Evolutionary conservation across 2,888 invertebrate genomes (phyloP), one percentile per base, ranked within the genome.

Genomic region (Cantharis flavilabris): DNA sequence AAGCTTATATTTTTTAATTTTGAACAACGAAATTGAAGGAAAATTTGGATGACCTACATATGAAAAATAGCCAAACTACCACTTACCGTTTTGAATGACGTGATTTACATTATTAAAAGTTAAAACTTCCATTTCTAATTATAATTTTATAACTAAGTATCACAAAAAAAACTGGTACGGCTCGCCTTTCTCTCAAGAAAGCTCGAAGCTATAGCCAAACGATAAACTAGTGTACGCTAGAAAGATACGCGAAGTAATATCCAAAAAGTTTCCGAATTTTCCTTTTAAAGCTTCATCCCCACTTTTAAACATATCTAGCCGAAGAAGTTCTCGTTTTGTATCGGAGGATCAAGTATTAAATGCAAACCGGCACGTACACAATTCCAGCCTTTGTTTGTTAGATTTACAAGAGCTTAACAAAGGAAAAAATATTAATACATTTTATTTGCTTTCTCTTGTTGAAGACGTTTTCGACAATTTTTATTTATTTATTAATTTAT

Each of bases 31-130:
- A 30, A 49, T 18, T 9, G 10, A 16, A 9, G 18, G 18, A 65
- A 63, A 70, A 71, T 63, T 63, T 28, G 16, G 62, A 18, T 71
- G 49, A 16, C 67, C 28, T 75, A 33, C 30, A 71, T 62, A 30
- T 73, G 33, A n/a, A 2, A 26, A 76, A 30, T 64, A 65, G 16
- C 16, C 65, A 71, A 26, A 70, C 11, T 18, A 11, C n/a, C n/a
- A 76, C 85, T 85, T 84, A 87, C 87, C 85, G 80, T 85, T 86
- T 81, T 84, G 83, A 80, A 83, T 85, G 73, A 85, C 86, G 83
- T 87, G 87, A 81, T 86, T 86, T 80, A 85, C 81, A 76, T 84
- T 83, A 75, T 85, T 84, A 65, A 85, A 81, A 33, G 86, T 84
- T 80, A 87, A 82, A 80, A 87, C 84, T 83, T 86, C 87, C 87